phyloP scores from a whole-genome alignment of 2,113 vertebrate species.

The Istiophorus platypterus region DNA sequence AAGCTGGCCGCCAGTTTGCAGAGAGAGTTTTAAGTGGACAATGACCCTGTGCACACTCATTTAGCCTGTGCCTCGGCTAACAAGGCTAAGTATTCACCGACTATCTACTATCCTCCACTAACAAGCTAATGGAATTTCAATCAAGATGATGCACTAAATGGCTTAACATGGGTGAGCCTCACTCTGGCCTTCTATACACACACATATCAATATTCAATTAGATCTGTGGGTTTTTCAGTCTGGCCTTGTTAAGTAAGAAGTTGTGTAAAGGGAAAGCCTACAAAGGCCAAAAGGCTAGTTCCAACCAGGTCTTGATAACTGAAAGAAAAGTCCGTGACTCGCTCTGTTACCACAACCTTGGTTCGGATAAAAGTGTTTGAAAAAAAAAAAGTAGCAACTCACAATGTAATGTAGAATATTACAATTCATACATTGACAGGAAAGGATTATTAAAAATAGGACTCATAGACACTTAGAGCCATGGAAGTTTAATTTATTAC shows the following conservation, averaged over 20 bases:
- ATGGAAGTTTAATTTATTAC: not conserved
- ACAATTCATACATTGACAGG: constrained; percentile 21
- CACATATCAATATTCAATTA: constrained; percentile 84
- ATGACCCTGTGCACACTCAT: constrained; percentile 83
- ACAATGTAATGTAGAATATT: constrained; percentile 35
- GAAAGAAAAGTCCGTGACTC: constrained; percentile 57
- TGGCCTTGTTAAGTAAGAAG: constrained; percentile 78
- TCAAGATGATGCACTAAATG: constrained; percentile 82
- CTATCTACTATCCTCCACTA: constrained; percentile 81
- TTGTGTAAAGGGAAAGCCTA: constrained; percentile 68
- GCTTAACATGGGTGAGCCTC: constrained; percentile 73
- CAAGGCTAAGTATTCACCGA: constrained; percentile 81
- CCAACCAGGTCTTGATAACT: constrained; percentile 55
- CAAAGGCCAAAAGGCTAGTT: constrained; percentile 67
- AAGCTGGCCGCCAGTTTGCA: constrained; percentile 71
- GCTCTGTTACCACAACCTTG: constrained; percentile 64
- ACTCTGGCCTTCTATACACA: constrained; percentile 65
- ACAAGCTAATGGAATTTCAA: constrained; percentile 87
- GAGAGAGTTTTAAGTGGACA: constrained; percentile 84
- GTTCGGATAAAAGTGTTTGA: constrained; percentile 41
- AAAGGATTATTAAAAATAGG: constrained; percentile 39
- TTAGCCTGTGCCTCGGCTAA: constrained; percentile 81
- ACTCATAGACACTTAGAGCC: not conserved
- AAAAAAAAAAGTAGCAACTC: constrained; percentile 29
- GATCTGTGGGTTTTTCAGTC: constrained; percentile 73